Conservation (phyloP, 2,797 vertebrate species). For the Mormyrops attenuatus region DNA sequence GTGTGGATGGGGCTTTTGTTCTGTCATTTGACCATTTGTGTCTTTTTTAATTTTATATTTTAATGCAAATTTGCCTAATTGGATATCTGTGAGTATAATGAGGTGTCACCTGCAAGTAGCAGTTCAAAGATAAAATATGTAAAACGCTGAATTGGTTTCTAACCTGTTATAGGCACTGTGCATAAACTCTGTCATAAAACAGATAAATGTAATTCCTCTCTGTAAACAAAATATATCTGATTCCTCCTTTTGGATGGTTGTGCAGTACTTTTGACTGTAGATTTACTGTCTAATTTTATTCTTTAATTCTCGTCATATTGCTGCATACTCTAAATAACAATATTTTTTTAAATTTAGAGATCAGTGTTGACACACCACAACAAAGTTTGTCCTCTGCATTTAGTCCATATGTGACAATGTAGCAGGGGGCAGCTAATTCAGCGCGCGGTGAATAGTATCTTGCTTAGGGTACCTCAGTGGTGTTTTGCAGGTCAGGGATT, state of each 20-base stretch:
- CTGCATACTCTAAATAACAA: constrained; percentile 20
- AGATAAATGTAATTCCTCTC: background rate
- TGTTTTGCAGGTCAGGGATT: too few species aligned
- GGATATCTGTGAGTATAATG: background rate
- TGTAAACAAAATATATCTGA: background rate
- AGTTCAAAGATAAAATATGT: background rate
- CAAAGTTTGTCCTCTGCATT: too few species aligned
- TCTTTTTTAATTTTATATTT: background rate
- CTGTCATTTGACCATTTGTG: background rate
- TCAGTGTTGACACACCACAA: too few species aligned
- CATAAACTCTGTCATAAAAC: background rate
- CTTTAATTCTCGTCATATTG: constrained; percentile 15
- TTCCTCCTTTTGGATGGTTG: background rate
- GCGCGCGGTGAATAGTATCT: too few species aligned
- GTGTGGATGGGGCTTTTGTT: background rate
- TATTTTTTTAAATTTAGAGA: background rate
- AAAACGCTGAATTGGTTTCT: background rate
- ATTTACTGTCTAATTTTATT: background rate
- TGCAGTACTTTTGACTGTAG: background rate
- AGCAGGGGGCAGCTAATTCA: too few species aligned
- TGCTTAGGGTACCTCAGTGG: too few species aligned
- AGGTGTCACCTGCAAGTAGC: background rate
- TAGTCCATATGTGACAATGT: too few species aligned
- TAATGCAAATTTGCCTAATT: background rate
- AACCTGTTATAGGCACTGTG: background rate